Conservation (phyloP, 2,797 vertebrate species). For the Silurus lanzhouensis region DNA sequence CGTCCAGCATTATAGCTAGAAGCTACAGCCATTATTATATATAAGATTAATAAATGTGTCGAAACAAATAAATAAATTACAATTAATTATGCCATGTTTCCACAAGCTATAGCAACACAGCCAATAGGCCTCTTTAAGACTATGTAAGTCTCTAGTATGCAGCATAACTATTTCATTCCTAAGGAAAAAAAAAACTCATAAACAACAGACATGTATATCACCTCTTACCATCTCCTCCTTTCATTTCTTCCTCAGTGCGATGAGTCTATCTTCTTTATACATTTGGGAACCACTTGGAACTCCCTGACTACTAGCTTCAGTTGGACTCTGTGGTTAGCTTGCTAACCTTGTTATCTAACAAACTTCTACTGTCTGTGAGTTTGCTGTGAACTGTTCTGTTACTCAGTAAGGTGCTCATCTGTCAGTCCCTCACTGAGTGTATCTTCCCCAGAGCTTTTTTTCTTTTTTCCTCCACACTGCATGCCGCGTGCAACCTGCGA, state of each 20-base stretch:
- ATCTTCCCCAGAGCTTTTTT: background rate
- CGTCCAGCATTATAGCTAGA: background rate
- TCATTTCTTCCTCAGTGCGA: background rate
- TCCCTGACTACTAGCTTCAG: background rate
- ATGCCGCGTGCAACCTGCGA: background rate
- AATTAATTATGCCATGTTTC: background rate
- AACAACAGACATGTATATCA: background rate
- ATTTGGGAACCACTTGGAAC: background rate
- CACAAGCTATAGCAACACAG: background rate
- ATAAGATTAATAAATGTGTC: background rate
- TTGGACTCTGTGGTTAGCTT: background rate
- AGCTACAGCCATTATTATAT: background rate
- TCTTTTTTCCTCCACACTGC: background rate
- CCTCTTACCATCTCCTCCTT: background rate
- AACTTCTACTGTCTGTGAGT: background rate
- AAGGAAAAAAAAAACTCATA: background rate
- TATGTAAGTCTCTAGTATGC: background rate
- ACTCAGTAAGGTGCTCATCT: background rate
- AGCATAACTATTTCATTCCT: background rate
- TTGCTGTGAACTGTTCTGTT: background rate
- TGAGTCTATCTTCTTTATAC: background rate
- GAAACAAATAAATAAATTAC: background rate
- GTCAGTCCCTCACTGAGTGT: background rate
- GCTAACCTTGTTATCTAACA: constrained; percentile 12
- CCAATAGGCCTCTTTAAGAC: background rate